Evolutionary conservation across 2,888 invertebrate species (phyloP), one percentile per base, ranked within the genome.

Genomic region (Eilema sororculum): DNA sequence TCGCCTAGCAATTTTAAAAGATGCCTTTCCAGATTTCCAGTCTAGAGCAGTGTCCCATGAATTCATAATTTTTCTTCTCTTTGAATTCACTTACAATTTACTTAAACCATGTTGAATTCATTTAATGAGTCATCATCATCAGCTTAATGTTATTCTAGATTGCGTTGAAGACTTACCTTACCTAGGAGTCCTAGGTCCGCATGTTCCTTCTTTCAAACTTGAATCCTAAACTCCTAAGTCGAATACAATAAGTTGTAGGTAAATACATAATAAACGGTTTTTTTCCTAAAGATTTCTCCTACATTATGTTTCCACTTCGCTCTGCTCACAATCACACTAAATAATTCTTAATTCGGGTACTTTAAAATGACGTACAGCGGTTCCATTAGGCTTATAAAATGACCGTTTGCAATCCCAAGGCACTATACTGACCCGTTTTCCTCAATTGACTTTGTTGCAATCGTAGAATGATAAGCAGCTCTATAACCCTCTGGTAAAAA

Each of bases 1-100:
- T 77, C 74, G 68, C 71, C 73, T 77, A 77, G 73, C 73, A 76
- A 74, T 78, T 82, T 80, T 73, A 74, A 70, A 78, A 25, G 71
- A 79, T 71, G 67, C 67, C 68, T 13, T 73, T 76, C 37, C n/a
- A 22, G 68, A 67, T 72, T 74, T 67, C 28, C 22, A 62, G 65
- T 30, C 24, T 67, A 75, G 67, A 58, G 71, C 63, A 65, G 22
- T 1, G 12, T 33, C 6, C 12, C 2, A 3, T 33, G 3, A 2
- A 22, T 25, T 63, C 2, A 20, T 9, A 30, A 59, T 30, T n/a
- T 9, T 60, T 10, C 3, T 30, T 60, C 0, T 28, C 8, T 30
- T 20, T 60, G 16, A 60, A 30, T 20, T 30, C 10, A 30, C 59
- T 59, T 25, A 25, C 58, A 58, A 58, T 3, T 60, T 41, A n/a